Evolutionary conservation across 2,888 invertebrate genomes (phyloP).

Genomic region (Cosmia pyralina): DNA sequence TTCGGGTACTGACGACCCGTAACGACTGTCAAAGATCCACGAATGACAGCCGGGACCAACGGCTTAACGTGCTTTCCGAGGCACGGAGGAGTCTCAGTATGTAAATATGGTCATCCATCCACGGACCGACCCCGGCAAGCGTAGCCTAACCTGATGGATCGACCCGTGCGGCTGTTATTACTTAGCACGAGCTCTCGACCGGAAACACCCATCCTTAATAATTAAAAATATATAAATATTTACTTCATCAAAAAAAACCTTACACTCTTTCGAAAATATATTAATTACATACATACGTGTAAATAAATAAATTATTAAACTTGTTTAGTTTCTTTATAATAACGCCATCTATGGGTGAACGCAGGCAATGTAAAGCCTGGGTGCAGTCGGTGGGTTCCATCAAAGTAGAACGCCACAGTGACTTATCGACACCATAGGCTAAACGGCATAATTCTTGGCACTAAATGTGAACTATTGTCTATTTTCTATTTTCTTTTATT

Average conservation of each 20-base stretch:
- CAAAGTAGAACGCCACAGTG: neutral
- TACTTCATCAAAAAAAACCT: neutral
- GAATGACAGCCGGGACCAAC: too few relatives aligned
- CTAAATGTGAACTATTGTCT: neutral
- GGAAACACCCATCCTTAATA: neutral
- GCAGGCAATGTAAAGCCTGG: neutral
- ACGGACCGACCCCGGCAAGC: too few relatives aligned
- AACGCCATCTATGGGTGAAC: conserved; percentile 8
- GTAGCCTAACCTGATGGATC: too few relatives aligned
- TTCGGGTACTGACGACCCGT: too few relatives aligned
- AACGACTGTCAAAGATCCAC: too few relatives aligned
- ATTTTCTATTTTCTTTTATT: neutral
- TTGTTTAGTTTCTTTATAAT: neutral
- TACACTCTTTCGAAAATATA: neutral
- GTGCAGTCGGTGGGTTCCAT: neutral
- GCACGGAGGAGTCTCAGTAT: too few relatives aligned
- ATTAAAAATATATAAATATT: neutral
- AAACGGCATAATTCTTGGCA: neutral
- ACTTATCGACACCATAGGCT: neutral
- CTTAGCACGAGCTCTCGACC: too few relatives aligned
- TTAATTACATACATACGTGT: neutral
- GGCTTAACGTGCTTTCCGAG: too few relatives aligned
- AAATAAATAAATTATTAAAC: neutral
- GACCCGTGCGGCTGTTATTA: too few relatives aligned
- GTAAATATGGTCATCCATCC: too few relatives aligned